Evolutionary conservation across 2,888 invertebrate species (phyloP), one percentile per base, ranked within the genome.

Genomic region (Drosophila neoperkinsi): DNA sequence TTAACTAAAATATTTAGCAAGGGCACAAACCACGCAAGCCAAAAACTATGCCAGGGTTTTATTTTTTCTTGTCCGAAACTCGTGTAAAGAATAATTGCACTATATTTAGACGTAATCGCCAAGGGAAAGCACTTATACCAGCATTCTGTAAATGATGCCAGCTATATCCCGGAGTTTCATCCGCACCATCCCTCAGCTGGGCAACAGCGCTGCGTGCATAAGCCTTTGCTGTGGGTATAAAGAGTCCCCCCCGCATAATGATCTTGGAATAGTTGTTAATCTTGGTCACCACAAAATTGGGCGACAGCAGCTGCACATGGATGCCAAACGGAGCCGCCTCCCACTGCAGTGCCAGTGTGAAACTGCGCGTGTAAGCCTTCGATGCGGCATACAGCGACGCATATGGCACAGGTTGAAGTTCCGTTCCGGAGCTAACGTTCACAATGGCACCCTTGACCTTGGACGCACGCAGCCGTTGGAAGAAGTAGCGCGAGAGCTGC

Each of bases 371-470:
- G 92, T 96, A 97, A 0, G 95, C 94, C 95, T 98, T 98, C 0
- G 97, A 96, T 2, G 98, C 98, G 0, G 97, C 97, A 93, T 98
- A 98, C 0, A 98, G 96, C 0, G 97, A 95, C 95, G 97, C 96
- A 63, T 97, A 94, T 0, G 98, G 98, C 53, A 97, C 92, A 0
- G 98, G 98, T 91, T 97, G 96, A 62, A 96, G 93, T 91, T 97
- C 97, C 0, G 97, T 96, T 6, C 97, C 97, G 0, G 98, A 98
- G 0, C 98, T 97, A 16, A 98, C 95, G 92, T 98, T 98, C 30
- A 98, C 96, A 56, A 98, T 95, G 0, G 97, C 97, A 0, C 98
- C 98, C 62, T 94, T 94, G 5, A 52, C 53, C 1, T 95, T 94
- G 56, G 95, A 94, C 61, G 94, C 94, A 85, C 95, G 95, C 97